Percentiles rank a stretch among this genome's conserved stretches.
These are phyloP conservation scores for Tiaroga cobitis DNA, from an alignment of 2,797 vertebrate genomes.

Conservation along the genomic window DNA sequence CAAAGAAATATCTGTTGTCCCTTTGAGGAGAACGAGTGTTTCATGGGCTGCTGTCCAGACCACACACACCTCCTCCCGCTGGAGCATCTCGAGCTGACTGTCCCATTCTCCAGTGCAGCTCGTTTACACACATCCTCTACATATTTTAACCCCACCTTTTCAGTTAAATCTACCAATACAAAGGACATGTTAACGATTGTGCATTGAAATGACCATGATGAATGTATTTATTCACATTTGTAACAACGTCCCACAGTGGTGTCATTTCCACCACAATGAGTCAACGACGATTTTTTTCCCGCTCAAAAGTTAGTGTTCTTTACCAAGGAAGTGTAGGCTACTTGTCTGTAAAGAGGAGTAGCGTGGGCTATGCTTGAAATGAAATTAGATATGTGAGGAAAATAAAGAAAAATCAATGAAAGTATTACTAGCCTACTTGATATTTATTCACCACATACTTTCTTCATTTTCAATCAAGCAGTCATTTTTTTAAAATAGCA, in stretches of 20 bases:
- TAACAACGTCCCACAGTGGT: not conserved
- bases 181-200: not conserved
- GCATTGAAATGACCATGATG: not conserved
- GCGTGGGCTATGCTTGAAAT: not conserved
- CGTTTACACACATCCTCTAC: not conserved
- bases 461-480: not conserved
- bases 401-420: not conserved
- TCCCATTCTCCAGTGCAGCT: not conserved
- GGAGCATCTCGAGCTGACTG: conserved; percentile 16
- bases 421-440: not conserved
- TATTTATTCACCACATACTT: not conserved
- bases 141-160: not conserved
- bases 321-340: not conserved
- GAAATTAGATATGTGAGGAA: not conserved
- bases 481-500: not conserved
- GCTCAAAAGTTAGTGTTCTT: not conserved
- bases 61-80: conserved; percentile 36
- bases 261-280: not conserved
- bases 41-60: not conserved
- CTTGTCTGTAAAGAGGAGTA: no score
- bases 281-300: not conserved
- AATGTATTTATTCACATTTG: not conserved
- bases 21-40: conserved; percentile 19
- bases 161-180: not conserved
- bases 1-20: not conserved